Evolutionary conservation across 1,140 invertebrate species (phyloP).

Genomic region (Phortica variegata): DNA sequence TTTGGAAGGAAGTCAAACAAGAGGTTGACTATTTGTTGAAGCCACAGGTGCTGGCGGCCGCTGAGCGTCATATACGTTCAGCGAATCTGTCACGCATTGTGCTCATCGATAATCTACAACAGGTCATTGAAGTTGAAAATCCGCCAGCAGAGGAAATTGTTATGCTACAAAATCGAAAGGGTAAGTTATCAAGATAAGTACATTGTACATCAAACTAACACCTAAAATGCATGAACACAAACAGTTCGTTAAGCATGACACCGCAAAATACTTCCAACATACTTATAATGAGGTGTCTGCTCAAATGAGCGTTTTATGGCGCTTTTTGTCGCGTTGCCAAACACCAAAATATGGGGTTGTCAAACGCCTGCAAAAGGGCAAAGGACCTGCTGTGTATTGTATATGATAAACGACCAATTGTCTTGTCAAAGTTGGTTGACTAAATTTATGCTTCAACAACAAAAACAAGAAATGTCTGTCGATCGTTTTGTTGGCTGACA

Average conservation of each 20-base stretch:
- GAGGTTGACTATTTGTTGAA: constrained; percentile 70
- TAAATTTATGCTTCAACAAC: no score
- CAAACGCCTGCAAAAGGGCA: no score
- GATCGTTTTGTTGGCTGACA: no score
- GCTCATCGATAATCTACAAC: constrained; percentile 73
- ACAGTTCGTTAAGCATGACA: no score
- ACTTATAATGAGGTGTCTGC: constrained; percentile 34
- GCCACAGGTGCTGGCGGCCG: constrained; percentile 60
- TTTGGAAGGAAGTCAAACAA: constrained; percentile 69
- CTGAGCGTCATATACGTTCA: constrained; percentile 58
- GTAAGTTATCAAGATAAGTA: constrained; percentile 56
- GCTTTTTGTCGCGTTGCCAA: no score
- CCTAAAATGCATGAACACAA: no score
- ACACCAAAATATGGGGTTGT: no score
- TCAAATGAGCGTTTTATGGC: constrained; percentile 48
- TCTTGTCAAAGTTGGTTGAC: no score
- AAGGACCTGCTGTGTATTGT: no score
- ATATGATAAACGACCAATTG: no score
- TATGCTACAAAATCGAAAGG: constrained; percentile 70
- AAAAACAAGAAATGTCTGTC: no score
- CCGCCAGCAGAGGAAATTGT: constrained; percentile 66
- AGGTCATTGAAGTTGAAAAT: constrained; percentile 76
- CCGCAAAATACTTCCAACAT: no score
- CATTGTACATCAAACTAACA: background rate
- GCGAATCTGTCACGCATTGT: constrained; percentile 67